Evolutionary conservation across 2,113 vertebrate species (phyloP).

Genomic region (Tragelaphus buxtoni): DNA sequence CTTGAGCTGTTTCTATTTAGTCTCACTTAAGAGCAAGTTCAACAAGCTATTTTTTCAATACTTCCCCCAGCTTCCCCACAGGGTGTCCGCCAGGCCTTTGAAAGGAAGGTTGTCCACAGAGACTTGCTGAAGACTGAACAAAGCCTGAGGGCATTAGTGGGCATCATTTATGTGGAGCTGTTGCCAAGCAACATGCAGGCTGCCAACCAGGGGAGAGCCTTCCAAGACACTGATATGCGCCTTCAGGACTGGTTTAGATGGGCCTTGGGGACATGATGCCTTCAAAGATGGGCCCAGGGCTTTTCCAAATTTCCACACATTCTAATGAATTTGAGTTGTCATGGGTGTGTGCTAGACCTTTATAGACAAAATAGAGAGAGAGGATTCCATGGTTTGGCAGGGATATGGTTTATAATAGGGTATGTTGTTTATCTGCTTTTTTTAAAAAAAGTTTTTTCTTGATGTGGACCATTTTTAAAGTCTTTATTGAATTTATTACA

Average conservation of each 20-base stretch:
- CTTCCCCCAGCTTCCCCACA: rapidly evolving
- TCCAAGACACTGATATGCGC: neutral
- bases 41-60: neutral
- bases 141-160: neutral
- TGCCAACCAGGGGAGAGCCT: neutral
- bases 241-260: neutral
- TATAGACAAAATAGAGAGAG: neutral
- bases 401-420: neutral
- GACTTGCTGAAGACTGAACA: neutral
- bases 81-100: neutral
- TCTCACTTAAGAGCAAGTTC: neutral
- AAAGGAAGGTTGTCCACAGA: neutral
- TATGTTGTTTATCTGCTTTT: neutral
- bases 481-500: neutral
- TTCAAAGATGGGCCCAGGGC: neutral
- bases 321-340: neutral
- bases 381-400: neutral
- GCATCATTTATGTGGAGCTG: neutral
- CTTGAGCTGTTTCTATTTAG: neutral
- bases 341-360: neutral
- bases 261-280: neutral
- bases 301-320: neutral
- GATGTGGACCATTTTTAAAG: neutral
- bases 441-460: neutral
- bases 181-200: neutral